Evolutionary conservation across 30 jellyfish, hydroid and myxozoan species (phyloP), one percentile per base, ranked within the genome.

Genomic region (Chironex yamaguchii): DNA sequence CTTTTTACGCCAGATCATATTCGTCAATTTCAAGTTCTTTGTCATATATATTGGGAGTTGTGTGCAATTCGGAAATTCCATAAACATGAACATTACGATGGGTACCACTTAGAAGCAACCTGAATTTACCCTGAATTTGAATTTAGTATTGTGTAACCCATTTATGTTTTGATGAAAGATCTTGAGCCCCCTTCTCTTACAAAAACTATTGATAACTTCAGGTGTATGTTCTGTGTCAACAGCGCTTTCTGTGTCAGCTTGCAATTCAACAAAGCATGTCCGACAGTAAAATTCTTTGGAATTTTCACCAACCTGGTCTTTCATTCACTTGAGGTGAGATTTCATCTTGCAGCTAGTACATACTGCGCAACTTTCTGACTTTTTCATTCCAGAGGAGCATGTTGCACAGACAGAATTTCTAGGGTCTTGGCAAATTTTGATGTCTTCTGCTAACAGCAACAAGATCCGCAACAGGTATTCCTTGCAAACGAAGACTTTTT

Each of bases 131-230:
- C 30, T 62, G 49, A 66, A 54, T 62, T 36, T 66, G 27, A 62
- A 81, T 30, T 62, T 51, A 30, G 63, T 81, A 62, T 81, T 66
- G 36, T 30, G 76, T 81, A 81, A 29, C 3, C 88, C 76, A 81
- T 81, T 81, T 62, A 81, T 42, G 86, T 81, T 81, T 64, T 64
- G 91, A 48, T 64, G 91, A 30, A 81, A 81, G 91, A 81, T 81
- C 54, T 81, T 81, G 71, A 81, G 64, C 27, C 91, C 91, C 67
- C 53, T 25, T 36, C 64, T 63, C 27, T 73, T 73, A 34, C 86
- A 73, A 49, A 73, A 73, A 51, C 86, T 36, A 73, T 49, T 36
- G 86, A 36, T 49, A 9, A 74, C n/a, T 73, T 73, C 49, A 0
- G 0, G 80, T 73, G 27, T 67, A 69, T 69, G 13, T 34, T 49